Conservation (phyloP, 2,113 vertebrate genomes). For the Suncus etruscus region DNA sequence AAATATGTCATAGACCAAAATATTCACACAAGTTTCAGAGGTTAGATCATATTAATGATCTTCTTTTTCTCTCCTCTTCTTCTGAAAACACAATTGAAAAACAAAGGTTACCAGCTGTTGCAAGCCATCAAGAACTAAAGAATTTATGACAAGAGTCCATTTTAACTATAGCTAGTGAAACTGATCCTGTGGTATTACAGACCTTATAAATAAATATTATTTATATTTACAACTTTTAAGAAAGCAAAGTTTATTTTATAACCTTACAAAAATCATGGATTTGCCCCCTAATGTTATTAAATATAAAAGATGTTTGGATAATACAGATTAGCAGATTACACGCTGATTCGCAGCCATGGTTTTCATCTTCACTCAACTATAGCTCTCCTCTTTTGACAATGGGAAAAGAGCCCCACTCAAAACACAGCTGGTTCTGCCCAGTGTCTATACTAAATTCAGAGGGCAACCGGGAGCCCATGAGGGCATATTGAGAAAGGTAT, state of each 20-base stretch:
- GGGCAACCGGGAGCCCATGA: constrained; percentile 49
- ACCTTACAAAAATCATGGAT: constrained; percentile 74
- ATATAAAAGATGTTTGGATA: constrained; percentile 80
- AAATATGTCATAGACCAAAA: constrained; percentile 61
- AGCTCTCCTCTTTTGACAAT: constrained; percentile 55
- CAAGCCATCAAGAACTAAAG: constrained; percentile 74
- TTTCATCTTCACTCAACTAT: constrained; percentile 73
- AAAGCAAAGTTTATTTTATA: constrained; percentile 78
- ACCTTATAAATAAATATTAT: constrained; percentile 82
- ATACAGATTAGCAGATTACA: constrained; percentile 78
- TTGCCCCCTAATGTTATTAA: constrained; percentile 72
- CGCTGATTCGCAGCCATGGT: constrained; percentile 66
- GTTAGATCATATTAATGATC: constrained; percentile 63
- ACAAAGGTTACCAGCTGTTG: constrained; percentile 80
- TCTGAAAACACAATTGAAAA: constrained; percentile 76
- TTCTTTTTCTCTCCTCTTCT: constrained; percentile 64
- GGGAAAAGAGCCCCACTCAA: constrained; percentile 73
- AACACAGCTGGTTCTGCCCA: not conserved
- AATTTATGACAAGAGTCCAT: constrained; percentile 80
- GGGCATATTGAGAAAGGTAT: constrained; percentile 51
- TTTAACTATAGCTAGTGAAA: constrained; percentile 82
- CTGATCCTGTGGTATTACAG: constrained; percentile 78
- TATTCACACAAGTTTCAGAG: constrained; percentile 71
- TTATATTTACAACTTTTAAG: constrained; percentile 77
- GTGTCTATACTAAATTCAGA: constrained; percentile 71